Percentiles rank a stretch among this genome's conserved stretches.
These are phyloP conservation scores for Apodemus sylvaticus DNA, from an alignment of 2,113 vertebrate species.

Conservation along the genomic window DNA sequence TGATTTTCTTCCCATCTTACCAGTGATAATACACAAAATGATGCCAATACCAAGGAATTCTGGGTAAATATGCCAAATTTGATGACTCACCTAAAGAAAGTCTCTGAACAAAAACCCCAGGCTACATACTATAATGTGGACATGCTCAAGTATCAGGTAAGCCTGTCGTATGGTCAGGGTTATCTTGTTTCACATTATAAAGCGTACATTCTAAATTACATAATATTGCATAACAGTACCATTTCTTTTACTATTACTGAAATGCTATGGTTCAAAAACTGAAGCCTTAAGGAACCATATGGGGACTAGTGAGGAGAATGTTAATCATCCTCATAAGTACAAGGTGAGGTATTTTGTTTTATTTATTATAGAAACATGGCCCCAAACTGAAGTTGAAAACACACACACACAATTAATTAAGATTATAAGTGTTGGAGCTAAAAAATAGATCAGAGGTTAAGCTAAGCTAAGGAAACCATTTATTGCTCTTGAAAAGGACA, in stretches of 20 bases:
- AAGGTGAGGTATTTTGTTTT: not conserved
- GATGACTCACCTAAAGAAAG: conserved; percentile 96
- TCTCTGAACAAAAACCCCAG: conserved; percentile 97
- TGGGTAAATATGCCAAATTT: conserved; percentile 99
- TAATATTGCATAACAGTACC: not conserved
- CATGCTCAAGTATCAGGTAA: conserved; percentile 99
- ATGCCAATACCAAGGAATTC: conserved; percentile 93
- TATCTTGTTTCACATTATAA: not conserved
- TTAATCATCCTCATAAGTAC: not conserved
- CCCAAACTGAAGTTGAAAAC: conserved; percentile 24
- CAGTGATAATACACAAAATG: conserved; percentile 90
- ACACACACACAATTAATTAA: not conserved
- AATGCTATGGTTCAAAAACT: conserved; percentile 3
- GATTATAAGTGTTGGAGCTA: not conserved
- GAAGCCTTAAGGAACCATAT: not conserved
- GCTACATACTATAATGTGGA: conserved; percentile 99
- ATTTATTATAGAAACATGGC: not conserved
- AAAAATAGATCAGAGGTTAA: not conserved
- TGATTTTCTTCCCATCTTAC: conserved; percentile 54
- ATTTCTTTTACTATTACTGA: conserved; percentile 44
- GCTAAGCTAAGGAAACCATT: not conserved
- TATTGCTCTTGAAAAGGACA: not conserved
- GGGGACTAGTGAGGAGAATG: not conserved
- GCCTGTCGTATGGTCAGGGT: not conserved
- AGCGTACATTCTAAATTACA: not conserved